phyloP scores from a whole-genome alignment of 2,888 invertebrate species.

The Nomada hirtipes region DNA sequence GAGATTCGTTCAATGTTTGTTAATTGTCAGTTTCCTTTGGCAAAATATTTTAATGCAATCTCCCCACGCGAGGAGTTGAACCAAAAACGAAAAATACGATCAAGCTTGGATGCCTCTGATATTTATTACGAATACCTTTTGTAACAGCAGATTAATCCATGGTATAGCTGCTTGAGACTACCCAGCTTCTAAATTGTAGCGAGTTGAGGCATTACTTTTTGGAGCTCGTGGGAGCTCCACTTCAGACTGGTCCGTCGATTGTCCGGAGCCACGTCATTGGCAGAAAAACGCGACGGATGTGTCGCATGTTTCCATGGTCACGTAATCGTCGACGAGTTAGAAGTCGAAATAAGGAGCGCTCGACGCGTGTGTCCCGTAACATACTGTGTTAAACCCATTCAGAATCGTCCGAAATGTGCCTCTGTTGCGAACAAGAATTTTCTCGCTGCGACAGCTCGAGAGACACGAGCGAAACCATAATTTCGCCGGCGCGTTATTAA shows the following conservation, averaged over 20 bases:
- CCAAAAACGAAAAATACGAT: too few species aligned
- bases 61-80: too few species aligned
- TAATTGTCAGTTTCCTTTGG: too few species aligned
- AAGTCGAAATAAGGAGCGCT: not conserved
- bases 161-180: too few species aligned
- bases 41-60: too few species aligned
- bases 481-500: constrained; percentile 49
- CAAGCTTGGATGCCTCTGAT: too few species aligned
- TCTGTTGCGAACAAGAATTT: not conserved
- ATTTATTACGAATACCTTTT: too few species aligned
- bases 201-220: not conserved
- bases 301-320: constrained; percentile 19
- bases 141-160: too few species aligned
- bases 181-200: not conserved
- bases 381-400: not conserved
- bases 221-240: not conserved
- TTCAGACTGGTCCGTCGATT: not conserved
- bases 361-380: constrained; percentile 1
- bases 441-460: constrained; percentile 1
- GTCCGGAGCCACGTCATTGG: constrained; percentile 26
- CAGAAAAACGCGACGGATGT: constrained; percentile 18
- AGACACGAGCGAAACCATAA: constrained; percentile 45
- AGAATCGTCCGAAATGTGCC: not conserved
- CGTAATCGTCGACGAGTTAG: constrained; percentile 18
- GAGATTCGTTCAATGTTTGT: too few species aligned